Base-by-base conservation (phyloP, 2,113 vertebrate genomes). In the Otus sunia region DNA sequence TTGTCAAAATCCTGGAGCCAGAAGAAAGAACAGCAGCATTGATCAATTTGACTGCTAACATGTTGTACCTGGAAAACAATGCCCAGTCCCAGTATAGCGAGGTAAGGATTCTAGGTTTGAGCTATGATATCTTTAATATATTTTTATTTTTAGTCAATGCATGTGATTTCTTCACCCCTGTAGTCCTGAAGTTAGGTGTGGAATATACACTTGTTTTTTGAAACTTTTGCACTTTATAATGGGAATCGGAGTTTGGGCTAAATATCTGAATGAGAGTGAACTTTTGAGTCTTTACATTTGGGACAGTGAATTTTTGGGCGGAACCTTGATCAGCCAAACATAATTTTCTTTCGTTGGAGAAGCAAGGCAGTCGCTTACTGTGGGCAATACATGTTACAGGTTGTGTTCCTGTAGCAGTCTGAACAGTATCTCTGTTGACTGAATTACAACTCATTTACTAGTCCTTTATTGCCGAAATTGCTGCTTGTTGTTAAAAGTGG, bases 11-110 rank as follows among this genome's bases (percentile, higher is more conserved):
- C 99, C 99, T 99, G 99, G 99, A 99, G 99, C 98, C 99, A 98
- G 99, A 99, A 98, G 99, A 99, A 97, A 99, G 99, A 98, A 99
- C 99, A 98, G 98, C 99, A 97, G 98, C 98, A 98, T 98, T 99
- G 99, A 99, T 99, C 98, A 99, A 99, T 97, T 99, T 99, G 96
- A 99, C 99, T 98, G 99, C 99, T 99, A 99, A 99, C 99, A 99
- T 99, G 99, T 99, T 99, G 99, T 99, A 99, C 98, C 99, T 99
- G 98, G 99, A 99, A 98, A 99, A 99, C 98, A 99, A 99, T 97
- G 98, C 99, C 97, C 98, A 99, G 92, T 98, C 99, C 95, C 99
- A 99, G 76, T 99, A 99, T 98, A 99, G 97, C 91, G 99, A 99
- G 99, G 99, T 99, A 99, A 99, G 99, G 94, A 94, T 84, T 97